Percentiles rank a stretch among this genome's conserved stretches.
These are phyloP conservation scores for Zoanthus sociatus DNA, from an alignment of 92 coral and sea anemone genomes.

Conservation along the genomic window DNA sequence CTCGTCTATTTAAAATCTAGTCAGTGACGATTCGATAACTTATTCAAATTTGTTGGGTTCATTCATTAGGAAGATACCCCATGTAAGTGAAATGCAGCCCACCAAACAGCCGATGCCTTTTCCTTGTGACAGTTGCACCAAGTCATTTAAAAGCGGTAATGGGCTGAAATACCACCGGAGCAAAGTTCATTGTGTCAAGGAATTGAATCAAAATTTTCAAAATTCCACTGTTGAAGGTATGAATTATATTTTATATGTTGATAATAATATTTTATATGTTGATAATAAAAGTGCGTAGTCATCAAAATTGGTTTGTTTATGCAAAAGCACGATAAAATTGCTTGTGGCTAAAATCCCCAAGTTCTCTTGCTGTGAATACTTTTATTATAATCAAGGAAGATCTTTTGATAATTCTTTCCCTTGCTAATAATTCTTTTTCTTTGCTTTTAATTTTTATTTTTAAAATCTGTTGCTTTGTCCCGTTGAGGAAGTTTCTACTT, in stretches of 20 bases:
- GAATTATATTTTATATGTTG: not conserved
- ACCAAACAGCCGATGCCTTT: constrained; percentile 65
- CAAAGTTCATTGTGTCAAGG: constrained; percentile 64
- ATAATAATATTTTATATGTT: not conserved
- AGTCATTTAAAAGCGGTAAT: constrained; percentile 82
- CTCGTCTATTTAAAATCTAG: not conserved
- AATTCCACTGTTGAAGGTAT: constrained; percentile 38
- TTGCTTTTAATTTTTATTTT: no score
- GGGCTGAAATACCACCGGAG: constrained; percentile 79
- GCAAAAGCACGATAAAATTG: not conserved
- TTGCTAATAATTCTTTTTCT: no score
- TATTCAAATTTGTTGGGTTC: not conserved
- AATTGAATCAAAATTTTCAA: constrained; percentile 1
- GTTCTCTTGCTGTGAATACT: no score
- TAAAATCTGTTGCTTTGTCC: no score
- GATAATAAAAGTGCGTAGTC: constrained; percentile 26
- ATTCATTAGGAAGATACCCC: not conserved
- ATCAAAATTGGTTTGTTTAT: constrained; percentile 28
- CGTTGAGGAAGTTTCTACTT: no score
- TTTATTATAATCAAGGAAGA: no score
- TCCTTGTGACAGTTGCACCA: constrained; percentile 64
- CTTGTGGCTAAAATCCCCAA: no score
- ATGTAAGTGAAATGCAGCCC: constrained; percentile 64
- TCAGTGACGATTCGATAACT: not conserved
- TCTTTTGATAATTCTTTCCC: no score